Conservation (phyloP, 2,113 vertebrate species). For the Cyprinodon brontotheroides region DNA sequence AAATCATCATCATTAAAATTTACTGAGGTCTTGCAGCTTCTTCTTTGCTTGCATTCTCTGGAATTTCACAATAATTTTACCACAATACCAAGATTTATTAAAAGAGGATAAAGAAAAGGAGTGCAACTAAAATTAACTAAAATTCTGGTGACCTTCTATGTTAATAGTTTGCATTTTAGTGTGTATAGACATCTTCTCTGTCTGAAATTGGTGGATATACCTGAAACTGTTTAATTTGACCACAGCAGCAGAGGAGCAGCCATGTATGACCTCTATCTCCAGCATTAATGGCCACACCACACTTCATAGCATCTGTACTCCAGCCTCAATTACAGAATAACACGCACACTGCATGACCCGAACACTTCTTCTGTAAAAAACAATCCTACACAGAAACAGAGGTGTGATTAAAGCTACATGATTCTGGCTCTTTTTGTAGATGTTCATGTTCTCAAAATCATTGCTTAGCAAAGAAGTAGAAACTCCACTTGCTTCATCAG, state of each 20-base stretch:
- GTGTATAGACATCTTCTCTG: not conserved
- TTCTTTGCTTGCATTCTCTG: not conserved
- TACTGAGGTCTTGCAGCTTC: not conserved
- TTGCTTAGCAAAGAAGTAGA: not conserved
- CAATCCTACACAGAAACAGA: slow-evolving; percentile 16
- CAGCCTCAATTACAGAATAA: slow-evolving; percentile 48
- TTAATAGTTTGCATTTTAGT: not conserved
- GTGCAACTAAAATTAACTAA: not conserved
- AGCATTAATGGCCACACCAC: slow-evolving; percentile 20
- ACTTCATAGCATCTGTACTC: slow-evolving; percentile 41
- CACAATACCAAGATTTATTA: not conserved
- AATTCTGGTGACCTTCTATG: not conserved
- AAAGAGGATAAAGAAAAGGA: not conserved
- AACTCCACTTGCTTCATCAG: slow-evolving; percentile 6
- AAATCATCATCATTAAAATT: not conserved
- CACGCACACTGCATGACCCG: slow-evolving; percentile 23
- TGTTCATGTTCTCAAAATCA: not conserved
- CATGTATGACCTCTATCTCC: slow-evolving; percentile 10
- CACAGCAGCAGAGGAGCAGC: not conserved
- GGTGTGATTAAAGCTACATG: not conserved
- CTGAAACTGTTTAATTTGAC: not conserved
- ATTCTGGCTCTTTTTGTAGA: not conserved
- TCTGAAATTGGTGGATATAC: not conserved
- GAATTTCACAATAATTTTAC: not conserved
- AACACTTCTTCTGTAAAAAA: slow-evolving; percentile 20